These are phyloP conservation scores for Bostrychus sinensis DNA, from an alignment of 2,113 vertebrate species.

Conservation along the genomic window DNA sequence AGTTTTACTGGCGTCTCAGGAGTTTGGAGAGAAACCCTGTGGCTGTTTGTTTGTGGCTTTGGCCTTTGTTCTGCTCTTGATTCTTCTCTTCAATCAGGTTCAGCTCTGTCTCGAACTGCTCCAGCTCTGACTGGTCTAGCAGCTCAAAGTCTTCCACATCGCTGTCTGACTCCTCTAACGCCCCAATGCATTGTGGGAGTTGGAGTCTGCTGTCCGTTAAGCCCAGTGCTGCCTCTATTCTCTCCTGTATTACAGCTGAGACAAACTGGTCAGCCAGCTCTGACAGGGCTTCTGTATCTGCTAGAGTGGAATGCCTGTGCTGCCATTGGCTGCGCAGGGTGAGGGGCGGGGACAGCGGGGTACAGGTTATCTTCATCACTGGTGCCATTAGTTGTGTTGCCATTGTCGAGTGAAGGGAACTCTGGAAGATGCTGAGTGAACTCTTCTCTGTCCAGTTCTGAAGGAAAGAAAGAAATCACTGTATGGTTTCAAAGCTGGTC, in stretches of 20 bases:
- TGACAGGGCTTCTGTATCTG: constrained; percentile 43
- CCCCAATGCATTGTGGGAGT: constrained; percentile 41
- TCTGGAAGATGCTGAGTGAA: constrained; percentile 87
- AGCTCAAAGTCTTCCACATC: constrained; percentile 98
- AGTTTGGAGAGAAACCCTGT: constrained; percentile 92
- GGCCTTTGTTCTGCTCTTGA: constrained; percentile 27
- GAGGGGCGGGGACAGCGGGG: constrained; percentile 81
- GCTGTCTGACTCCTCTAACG: constrained; percentile 87
- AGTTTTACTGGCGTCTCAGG: constrained; percentile 86
- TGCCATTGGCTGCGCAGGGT: constrained; percentile 55
- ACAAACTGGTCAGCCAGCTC: constrained; percentile 78
- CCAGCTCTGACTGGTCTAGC: constrained; percentile 96
- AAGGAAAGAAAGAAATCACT: neutral
- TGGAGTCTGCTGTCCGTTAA: constrained; percentile 14
- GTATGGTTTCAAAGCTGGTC: too few relatives aligned
- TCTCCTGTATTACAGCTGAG: constrained; percentile 89
- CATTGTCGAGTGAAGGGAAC: constrained; percentile 94
- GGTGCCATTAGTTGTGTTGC: constrained; percentile 86
- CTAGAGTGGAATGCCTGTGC: constrained; percentile 82
- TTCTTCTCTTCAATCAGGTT: constrained; percentile 73
- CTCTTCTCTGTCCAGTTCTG: constrained; percentile 93
- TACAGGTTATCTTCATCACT: constrained; percentile 84
- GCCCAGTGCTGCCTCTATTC: constrained; percentile 75
- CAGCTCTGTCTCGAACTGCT: constrained; percentile 92
- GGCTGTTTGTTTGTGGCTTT: constrained; percentile 68